Base-by-base conservation (phyloP, 2,888 invertebrate species). In the Gerosis bhagava region DNA sequence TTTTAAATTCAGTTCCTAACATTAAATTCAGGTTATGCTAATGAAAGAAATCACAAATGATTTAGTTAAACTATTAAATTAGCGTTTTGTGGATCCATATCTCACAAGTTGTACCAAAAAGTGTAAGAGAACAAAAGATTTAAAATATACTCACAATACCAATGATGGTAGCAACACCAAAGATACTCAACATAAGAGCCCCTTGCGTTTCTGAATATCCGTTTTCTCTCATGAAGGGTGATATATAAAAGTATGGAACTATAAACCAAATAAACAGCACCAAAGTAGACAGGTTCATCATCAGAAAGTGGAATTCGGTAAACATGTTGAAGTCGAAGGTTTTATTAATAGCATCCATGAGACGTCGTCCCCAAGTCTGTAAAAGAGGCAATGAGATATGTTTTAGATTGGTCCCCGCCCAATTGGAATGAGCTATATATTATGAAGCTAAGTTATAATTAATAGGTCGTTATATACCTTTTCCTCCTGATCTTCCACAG, bases 211-310 rank as follows among this genome's bases (percentile, higher is more conserved):
- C 94, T 2, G 92, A 91, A 60, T 93, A 91, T 6, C 92, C 91
- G 43, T 63, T 76, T 53, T 67, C 69, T 22, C 90, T 87, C 84
- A 96, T 94, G 71, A 95, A 94, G 64, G 96, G 95, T 22, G 95
- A 94, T 54, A 98, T 91, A 81, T 97, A 98, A 73, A 98, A 96
- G 82, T 98, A 98, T 25, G 98, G 97, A 51, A 98, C 96, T 67
- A 98, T 98, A 77, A 96, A 96, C 95, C 97, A 97, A 65, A 95
- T 94, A 81, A 98, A 98, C 41, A 98, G 90, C 49, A 97, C 91
- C 59, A 97, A 92, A 47, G 97, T 97, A n/a, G 97, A 96, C 8
- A 97, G 68, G 51, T 96, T 96, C 89, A 97, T 94, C 67, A 96
- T 91, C 41, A 95, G 79, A 76, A 96, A 97, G 69, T 95, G 95